Evolutionary conservation across 1,140 invertebrate species (phyloP), one percentile per base, ranked within the genome.

Genomic region (Thereuonema tuberculata): DNA sequence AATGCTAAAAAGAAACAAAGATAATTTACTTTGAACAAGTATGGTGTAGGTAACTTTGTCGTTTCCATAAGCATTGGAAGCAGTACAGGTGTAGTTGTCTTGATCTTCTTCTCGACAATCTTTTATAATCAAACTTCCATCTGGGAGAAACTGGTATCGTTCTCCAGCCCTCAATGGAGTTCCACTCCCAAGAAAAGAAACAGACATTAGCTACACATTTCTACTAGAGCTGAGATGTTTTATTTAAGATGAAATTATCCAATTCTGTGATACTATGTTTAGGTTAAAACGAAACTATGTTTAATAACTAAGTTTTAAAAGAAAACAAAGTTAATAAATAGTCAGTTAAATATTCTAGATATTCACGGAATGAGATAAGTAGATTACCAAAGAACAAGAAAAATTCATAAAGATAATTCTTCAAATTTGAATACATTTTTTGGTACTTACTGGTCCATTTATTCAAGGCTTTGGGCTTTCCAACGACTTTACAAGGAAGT

Each of bases 31-130:
- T 79, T 86, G 76, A 14, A 87, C 84, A 58, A 81, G 78, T 58
- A 93, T 70, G 23, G 82, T 78, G 73, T 88, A 89, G 5, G 80
- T 80, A 53, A 88, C 84, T 62, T 82, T 81, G 71, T 91, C 89
- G 64, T 82, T 81, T 1, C 88, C 88, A 72, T 86, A 87, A 46
- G 83, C 75, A 73, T 93, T 93, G 62, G 82, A 81, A 1, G 84
- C 86, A 20, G 80, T 78, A 68, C 89, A 93, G 26, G 87, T 82
- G 71, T 89, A 92, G 76, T 92, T 89, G 58, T 89, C 89, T 67
- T 84, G 84, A 67, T 88, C 85, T 1, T 79, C 59, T 80, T 66
- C 84, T 79, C 69, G 76, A 5, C 56, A 84, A 79, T 48, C 81
- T 77, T 64, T 83, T 80, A 84, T 74, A 52, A 73, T 73, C n/a